Base-by-base conservation (phyloP, 2,797 vertebrate species). In the Myotis pilosus region DNA sequence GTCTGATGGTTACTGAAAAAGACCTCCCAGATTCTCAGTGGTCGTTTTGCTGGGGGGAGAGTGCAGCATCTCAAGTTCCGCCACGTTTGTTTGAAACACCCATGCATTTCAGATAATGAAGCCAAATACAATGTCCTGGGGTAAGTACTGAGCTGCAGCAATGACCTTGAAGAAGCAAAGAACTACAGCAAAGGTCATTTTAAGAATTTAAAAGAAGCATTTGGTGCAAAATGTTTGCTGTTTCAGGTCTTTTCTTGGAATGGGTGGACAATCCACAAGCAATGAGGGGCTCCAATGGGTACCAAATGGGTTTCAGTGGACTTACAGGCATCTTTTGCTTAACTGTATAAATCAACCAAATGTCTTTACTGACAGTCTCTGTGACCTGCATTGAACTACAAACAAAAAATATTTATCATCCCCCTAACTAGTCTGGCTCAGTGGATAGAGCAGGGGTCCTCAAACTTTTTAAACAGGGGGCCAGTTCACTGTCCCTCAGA, bases 351-450 rank as follows among this genome's bases (percentile, higher is more conserved):
- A 85, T 49, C 66, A 76, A 87, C 57, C 38, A 44, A 74, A 60
- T n/a, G 44, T 83, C 74, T 88, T 81, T 57, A 38, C 15, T 66
- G 49, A 88, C 1, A 9, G 87, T 17, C 30, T 64, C 60, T 22
- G 5, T 28, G 57, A 68, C 15, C 22, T 51, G 12, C 71, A 64
- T 2, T 80, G 47, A 90, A 76, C 47, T 78, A 84, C 81, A 82
- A 93, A 91, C 28, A 82, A 88, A 95, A 93, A 74, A 68, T 55
- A 80, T 36, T 51, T 80, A 91, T 44, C 25, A 47, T 44, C 44
- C 2, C 44, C 44, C 44, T 44, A 44, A 44, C 44, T 0, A 10
- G 44, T 44, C 10, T 44, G 10, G 44, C 44, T 44, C 44, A 44
- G 44, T 44, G 44, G 44, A 44, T 44, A 44, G 44, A 11, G 10